These are phyloP conservation scores for Camponotus pennsylvanicus DNA, from an alignment of 1,140 invertebrate species.

Conservation along the genomic window DNA sequence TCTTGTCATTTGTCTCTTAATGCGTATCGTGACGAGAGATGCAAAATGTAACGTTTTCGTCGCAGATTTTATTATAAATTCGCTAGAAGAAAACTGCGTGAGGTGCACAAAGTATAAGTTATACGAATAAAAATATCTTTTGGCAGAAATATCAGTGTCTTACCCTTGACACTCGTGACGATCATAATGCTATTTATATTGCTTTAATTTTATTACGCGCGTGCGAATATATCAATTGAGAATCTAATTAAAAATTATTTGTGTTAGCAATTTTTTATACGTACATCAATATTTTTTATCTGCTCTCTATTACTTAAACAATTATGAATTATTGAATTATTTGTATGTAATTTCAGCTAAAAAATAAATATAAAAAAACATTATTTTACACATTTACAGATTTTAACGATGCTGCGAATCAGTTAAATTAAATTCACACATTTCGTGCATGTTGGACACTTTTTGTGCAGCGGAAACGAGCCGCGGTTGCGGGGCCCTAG, in stretches of 20 bases:
- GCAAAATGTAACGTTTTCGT: not conserved
- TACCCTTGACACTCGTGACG: constrained; percentile 25
- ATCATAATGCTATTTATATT: not conserved
- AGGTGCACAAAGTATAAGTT: not conserved
- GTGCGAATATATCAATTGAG: not conserved
- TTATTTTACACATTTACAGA: not conserved
- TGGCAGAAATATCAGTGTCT: constrained; percentile 16
- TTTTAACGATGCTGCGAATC: not conserved
- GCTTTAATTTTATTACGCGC: not conserved
- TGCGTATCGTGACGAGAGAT: not conserved
- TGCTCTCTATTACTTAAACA: not conserved
- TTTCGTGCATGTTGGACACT: not conserved
- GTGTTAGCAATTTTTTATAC: not conserved
- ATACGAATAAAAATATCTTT: constrained; percentile 25
- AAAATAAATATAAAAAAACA: not conserved
- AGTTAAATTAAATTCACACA: constrained; percentile 55
- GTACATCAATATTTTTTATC: not conserved
- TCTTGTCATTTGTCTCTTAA: constrained; percentile 57
- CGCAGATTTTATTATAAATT: constrained; percentile 17
- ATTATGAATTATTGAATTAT: no score
- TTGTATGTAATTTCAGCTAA: not conserved
- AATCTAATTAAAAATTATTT: not conserved
- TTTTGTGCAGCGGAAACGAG: constrained; percentile 17
- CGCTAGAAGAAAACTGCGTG: not conserved
- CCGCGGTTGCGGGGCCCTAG: not conserved